phyloP scores from a whole-genome alignment of 2,888 invertebrate genomes.

The Brenthis daphne region DNA sequence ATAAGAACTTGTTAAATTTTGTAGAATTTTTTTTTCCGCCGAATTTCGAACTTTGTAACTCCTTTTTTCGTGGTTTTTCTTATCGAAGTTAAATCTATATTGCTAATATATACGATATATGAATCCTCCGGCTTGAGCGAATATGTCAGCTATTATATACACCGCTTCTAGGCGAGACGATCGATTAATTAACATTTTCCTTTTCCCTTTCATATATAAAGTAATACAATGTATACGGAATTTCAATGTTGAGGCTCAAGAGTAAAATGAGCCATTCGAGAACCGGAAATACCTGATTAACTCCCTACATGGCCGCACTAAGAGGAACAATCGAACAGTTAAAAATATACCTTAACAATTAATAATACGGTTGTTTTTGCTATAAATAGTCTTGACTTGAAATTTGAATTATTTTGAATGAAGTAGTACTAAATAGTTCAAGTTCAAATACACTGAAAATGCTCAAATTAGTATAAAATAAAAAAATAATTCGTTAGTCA shows the following conservation, averaged over 20 bases:
- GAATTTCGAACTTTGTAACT: no score
- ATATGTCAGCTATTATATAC: no score
- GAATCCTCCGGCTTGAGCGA: no score
- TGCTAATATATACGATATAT: no score
- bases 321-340: conserved; percentile 1
- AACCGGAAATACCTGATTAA: conserved; percentile 26
- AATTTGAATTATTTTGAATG: background rate
- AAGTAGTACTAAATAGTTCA: conserved; percentile 7
- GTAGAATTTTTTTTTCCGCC: no score
- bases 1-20: no score
- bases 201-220: conserved; percentile 1
- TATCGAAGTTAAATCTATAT: no score
- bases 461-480: conserved; percentile 8
- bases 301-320: conserved; percentile 13
- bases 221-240: background rate
- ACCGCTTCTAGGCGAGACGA: no score
- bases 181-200: background rate
- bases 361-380: background rate
- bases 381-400: conserved; percentile 2
- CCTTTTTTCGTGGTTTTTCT: no score
- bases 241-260: conserved; percentile 2
- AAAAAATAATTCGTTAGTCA: conserved; percentile 5
- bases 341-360: conserved; percentile 7
- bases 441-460: conserved; percentile 11
- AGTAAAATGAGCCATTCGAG: conserved; percentile 10